Conservation (phyloP, 2,888 invertebrate species). For the Dicroscelio sp. region DNA sequence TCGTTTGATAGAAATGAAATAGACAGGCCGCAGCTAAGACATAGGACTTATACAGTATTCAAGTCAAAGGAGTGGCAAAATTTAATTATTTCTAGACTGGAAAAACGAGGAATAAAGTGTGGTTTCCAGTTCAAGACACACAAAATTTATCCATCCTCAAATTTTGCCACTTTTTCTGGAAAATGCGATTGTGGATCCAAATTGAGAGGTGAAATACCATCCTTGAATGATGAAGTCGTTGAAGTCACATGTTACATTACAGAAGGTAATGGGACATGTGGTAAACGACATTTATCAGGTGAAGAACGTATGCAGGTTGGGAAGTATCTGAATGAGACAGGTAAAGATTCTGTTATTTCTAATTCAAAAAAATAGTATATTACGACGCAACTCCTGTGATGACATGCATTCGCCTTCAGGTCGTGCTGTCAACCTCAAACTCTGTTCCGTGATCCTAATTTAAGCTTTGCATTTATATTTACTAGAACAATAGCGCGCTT, state of each 20-base stretch:
- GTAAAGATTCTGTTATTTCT: too few species aligned
- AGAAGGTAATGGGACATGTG: background rate
- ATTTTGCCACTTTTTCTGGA: background rate
- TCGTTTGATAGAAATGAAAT: too few species aligned
- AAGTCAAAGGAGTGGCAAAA: background rate
- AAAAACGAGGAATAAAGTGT: background rate
- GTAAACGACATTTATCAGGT: background rate
- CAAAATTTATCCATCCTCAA: background rate
- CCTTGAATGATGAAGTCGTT: background rate
- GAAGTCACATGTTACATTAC: background rate
- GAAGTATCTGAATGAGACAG: too few species aligned
- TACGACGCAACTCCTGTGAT: too few species aligned
- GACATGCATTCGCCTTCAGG: too few species aligned
- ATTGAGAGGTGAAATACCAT: background rate
- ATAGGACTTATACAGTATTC: too few species aligned
- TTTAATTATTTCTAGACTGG: background rate
- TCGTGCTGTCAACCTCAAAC: too few species aligned
- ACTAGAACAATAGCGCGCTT: too few species aligned
- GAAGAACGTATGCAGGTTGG: background rate
- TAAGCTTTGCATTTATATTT: too few species aligned
- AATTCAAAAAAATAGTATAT: too few species aligned
- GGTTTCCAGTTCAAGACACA: background rate
- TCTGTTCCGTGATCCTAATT: too few species aligned
- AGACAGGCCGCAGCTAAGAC: too few species aligned
- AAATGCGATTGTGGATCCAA: background rate